Percentiles rank a stretch among this genome's conserved stretches.
Evolutionary conservation across 1,140 invertebrate species (phyloP).

Genomic region (Drosophila tristis): DNA sequence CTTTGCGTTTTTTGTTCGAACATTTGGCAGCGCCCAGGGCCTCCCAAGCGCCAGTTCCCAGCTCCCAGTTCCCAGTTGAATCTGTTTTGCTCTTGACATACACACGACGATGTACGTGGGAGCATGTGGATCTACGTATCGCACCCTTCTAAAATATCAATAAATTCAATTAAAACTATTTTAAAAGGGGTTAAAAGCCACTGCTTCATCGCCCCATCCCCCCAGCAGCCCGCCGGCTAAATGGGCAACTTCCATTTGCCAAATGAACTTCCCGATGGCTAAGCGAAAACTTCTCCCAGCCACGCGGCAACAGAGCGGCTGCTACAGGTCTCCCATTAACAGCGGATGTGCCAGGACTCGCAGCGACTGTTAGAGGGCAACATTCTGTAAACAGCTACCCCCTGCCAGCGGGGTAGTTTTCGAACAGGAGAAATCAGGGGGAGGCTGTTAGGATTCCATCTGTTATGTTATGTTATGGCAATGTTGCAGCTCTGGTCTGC

Average conservation of each 20-base stretch:
- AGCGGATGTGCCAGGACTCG: not conserved
- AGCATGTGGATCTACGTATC: not conserved
- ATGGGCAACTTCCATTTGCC: constrained; percentile 43
- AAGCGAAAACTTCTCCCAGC: constrained; percentile 15
- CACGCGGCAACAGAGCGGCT: not conserved
- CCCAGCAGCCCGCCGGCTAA: constrained; percentile 19
- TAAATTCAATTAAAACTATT: constrained; percentile 68
- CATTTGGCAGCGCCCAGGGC: constrained; percentile 17
- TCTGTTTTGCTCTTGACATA: constrained; percentile 36
- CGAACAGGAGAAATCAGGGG: constrained; percentile 61
- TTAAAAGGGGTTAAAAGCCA: constrained; percentile 57
- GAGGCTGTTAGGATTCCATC: not conserved
- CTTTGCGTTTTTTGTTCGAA: constrained; percentile 43
- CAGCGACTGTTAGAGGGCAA: constrained; percentile 5
- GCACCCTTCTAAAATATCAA: constrained; percentile 49
- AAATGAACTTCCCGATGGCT: constrained; percentile 28
- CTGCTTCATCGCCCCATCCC: constrained; percentile 24
- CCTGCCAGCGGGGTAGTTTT: constrained; percentile 59
- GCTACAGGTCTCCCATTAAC: not conserved
- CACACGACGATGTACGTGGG: not conserved
- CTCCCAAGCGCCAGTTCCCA: constrained; percentile 8
- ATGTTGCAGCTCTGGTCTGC: not conserved
- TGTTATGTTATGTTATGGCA: no score
- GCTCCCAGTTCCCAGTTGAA: constrained; percentile 10
- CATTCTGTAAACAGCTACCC: constrained; percentile 34